Evolutionary conservation across 2,888 invertebrate species (phyloP), one percentile per base, ranked within the genome.

Genomic region (Xestia c-nigrum): DNA sequence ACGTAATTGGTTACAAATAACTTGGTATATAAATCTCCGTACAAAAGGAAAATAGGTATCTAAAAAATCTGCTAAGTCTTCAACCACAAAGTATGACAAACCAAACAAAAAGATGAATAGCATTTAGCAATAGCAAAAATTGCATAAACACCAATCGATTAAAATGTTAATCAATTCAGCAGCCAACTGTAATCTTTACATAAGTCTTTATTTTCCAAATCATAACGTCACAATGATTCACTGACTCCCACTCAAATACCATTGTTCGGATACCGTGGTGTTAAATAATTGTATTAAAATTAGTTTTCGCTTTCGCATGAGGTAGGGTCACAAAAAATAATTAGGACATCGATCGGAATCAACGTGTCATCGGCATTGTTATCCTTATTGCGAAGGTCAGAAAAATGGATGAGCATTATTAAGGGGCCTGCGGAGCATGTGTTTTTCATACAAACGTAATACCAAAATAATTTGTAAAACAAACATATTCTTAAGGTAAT

Each of bases 291-390:
- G 89, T 91, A 92, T 92, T 90, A 83, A 88, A 91, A 91, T 93
- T 86, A 89, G 89, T 85, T 92, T 90, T 94, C 92, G 69, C 92
- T 94, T 93, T 94, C 92, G 87, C 81, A 89, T 87, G 88, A 92
- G 92, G 92, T 86, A 87, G 81, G 31, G 31, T 24, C 46, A 77
- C 64, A 86, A 87, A 86, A 86, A 83, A 76, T 74, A 66, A 81
- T 76, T 40, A 40, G 40, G 40, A 2, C 4, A 40, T 40, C 40
- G 40, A 40, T 40, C 40, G 40, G 40, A 40, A 40, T 40, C 40
- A 40, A 40, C 5, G 40, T 40, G 40, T 40, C 40, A 40, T 40
- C 4, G 40, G 40, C 40, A 40, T 40, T 40, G 40, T 40, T 40
- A 40, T 40, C 40, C 40, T 40, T 40, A 4, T 4, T 40, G 40